phyloP scores from a whole-genome alignment of 2,113 vertebrate species.

The Platichthys flesus region DNA sequence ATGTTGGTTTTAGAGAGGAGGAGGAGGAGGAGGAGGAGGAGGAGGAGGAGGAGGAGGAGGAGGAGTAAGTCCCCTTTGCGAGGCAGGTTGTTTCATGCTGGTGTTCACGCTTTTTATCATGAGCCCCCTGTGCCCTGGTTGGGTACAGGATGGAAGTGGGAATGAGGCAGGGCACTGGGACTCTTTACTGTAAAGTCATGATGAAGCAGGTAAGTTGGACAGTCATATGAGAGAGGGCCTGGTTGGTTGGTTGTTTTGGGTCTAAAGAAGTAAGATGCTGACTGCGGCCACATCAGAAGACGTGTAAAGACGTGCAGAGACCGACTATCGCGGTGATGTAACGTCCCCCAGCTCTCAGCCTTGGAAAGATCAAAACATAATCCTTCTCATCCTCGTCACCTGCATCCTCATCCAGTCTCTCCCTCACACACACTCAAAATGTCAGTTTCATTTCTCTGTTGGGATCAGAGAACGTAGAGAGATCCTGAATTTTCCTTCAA shows the following conservation, averaged over 20 bases:
- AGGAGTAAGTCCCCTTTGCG: constrained; percentile 35
- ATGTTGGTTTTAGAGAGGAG: constrained; percentile 15
- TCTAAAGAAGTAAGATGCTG: constrained; percentile 29
- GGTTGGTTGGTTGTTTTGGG: constrained; percentile 6
- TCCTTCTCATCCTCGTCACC: constrained; percentile 20
- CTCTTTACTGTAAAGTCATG: constrained; percentile 68
- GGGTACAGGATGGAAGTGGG: background rate
- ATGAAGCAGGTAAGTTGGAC: constrained; percentile 55
- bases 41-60: constrained; percentile 10
- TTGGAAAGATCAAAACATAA: constrained; percentile 15
- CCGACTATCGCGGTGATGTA: background rate
- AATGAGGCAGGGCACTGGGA: background rate
- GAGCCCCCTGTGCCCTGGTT: constrained; percentile 44
- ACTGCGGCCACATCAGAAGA: constrained; percentile 38
- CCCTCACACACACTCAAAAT: constrained; percentile 41
- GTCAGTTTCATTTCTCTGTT: constrained; percentile 79
- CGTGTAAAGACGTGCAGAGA: constrained; percentile 32
- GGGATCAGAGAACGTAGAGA: constrained; percentile 85
- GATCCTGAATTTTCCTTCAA: constrained; percentile 82
- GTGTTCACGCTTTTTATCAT: constrained; percentile 76
- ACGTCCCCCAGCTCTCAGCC: constrained; percentile 13
- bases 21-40: constrained; percentile 10
- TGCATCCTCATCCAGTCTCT: constrained; percentile 31
- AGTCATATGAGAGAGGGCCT: constrained; percentile 20
- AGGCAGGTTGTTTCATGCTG: constrained; percentile 82